A percentile compares a stretch with the other conserved stretches of the same genome.
These are phyloP conservation scores for Watersipora subatra DNA, from an alignment of 1,140 invertebrate species.

Conservation along the genomic window DNA sequence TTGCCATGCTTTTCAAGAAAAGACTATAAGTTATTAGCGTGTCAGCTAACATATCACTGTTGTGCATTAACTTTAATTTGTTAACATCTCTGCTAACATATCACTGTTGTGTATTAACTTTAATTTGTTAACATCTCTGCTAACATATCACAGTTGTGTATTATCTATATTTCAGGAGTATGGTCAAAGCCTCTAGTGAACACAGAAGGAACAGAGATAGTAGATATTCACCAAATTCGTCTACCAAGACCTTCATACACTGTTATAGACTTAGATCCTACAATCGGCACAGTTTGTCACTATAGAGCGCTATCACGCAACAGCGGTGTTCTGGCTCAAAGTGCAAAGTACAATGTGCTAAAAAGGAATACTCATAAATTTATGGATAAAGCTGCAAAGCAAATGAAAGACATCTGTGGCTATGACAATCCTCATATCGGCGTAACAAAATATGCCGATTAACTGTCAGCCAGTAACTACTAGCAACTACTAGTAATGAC, in stretches of 20 bases:
- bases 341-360: background rate
- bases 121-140: too few species aligned
- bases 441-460: background rate
- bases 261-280: background rate
- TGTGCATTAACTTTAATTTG: too few species aligned
- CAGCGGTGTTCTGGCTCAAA: background rate
- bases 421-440: background rate
- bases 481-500: too few species aligned
- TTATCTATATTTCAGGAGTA: background rate
- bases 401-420: background rate
- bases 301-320: background rate
- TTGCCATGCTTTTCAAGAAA: too few species aligned
- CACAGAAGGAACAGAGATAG: background rate
- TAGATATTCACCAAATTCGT: background rate
- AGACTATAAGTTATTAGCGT: too few species aligned
- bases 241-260: background rate
- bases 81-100: too few species aligned
- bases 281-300: background rate
- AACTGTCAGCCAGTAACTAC: background rate
- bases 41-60: too few species aligned
- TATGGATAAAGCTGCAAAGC: background rate
- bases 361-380: background rate
- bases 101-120: too few species aligned
- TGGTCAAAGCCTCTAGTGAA: background rate
- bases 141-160: too few species aligned